Base-by-base conservation (phyloP, 1,140 invertebrate species). In the Pygmarrhopalites habei region DNA sequence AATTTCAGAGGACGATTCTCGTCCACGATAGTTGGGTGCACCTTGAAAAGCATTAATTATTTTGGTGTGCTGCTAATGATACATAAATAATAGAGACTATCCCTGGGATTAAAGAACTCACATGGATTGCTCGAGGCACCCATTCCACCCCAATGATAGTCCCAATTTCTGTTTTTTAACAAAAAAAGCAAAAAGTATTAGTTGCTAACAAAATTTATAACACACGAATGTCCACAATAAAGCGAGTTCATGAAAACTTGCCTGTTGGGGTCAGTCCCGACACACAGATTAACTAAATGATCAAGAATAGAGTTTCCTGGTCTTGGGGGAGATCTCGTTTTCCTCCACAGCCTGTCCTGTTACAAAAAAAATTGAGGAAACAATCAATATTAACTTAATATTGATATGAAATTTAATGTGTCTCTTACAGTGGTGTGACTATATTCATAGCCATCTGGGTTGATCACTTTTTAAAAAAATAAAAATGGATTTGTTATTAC, bases 261-360 rank as follows among this genome's bases (percentile, higher is more conserved):
- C n/a, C n/a, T n/a, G n/a, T n/a, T n/a, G n/a, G n/a, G n/a, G n/a
- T n/a, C n/a, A n/a, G n/a, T 35, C 5, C 44, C 44, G 5, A 47
- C 44, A 25, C 44, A 47, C 4, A 47, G 5, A n/a, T 47, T 47
- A 19, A 47, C 23, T n/a, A 47, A 25, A 19, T n/a, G 17, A 19
- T 47, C 44, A 47, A 47, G 7, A 10, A 47, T 10, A 10, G 44
- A 47, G n/a, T 62, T 62, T 66, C 26, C 44, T 25, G 5, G 44
- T n/a, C 44, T n/a, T 47, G 44, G 44, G n/a, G 7, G 60, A n/a
- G 44, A 41, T 29, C 79, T 72, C 39, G 78, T 92, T 75, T 93
- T 93, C 21, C 90, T 79, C 90, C 90, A 93, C 2, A 92, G 77
- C 46, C 75, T 29, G 41, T 68, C 59, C 2, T 67, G 25, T 55